Evolutionary conservation across 2,113 vertebrate genomes (phyloP), one percentile per base, ranked within the genome.

Genomic region (Hydrochoerus hydrochaeris): DNA sequence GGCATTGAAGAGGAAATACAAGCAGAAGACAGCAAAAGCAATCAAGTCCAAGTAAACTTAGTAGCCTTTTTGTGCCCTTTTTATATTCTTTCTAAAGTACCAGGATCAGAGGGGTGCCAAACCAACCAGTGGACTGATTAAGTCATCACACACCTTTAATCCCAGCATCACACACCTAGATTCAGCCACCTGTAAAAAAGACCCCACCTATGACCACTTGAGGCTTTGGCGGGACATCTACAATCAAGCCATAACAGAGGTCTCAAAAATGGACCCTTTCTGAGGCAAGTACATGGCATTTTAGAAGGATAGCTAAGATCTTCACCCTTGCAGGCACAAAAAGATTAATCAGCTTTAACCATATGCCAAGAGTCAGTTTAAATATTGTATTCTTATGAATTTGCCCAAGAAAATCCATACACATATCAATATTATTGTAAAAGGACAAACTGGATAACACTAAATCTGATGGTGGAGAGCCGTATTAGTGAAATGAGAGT

Each of bases 391-490:
- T 89, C 60, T 89, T 77, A 49, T 73, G n/a, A 89, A 81, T 96
- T 87, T 3, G 13, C 1, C 14, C 46, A 80, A 63, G 46, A 87
- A 97, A 90, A 87, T 57, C 58, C 22, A 49, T 41, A 17, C 60
- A n/a, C 32, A 8, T 94, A 62, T 96, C 80, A 80, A 85, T 94
- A 90, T 90, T 86, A 89, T 65, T 95, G 8, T 87, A 63, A 95
- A 90, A 97, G 19, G n/a, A 92, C 44, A 92, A 85, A 90, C 95
- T 46, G 84, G 75, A 77, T 88, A 77, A 82, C 35, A 86, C 57
- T 90, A 95, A 96, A 78, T 73, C 58, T 93, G 92, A 95, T 69
- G 65, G 67, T 38, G 35, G 60, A 95, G 44, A 58, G 3, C 22
- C 85, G 7, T 89, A 85, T 49, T 62, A 88, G 52, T 78, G 67